Evolutionary conservation across 2,113 vertebrate species (phyloP).

Genomic region (Heterocephalus glaber): DNA sequence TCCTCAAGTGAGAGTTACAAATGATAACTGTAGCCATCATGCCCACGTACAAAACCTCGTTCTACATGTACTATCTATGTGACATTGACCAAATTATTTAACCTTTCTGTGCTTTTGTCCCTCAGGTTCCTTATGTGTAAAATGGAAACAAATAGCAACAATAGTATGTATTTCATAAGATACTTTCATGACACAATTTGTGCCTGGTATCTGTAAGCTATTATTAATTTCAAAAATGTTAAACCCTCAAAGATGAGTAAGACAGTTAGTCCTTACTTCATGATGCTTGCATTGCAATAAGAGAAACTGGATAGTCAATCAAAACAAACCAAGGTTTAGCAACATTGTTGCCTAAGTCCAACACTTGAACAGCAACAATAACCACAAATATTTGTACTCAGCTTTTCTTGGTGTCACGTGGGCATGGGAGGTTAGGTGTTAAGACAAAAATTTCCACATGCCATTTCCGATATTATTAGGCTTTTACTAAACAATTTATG

Average conservation of each 20-base stretch:
- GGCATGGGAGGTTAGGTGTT: not conserved
- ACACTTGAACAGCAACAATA: not conserved
- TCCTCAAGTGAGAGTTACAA: not conserved
- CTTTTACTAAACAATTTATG: not conserved
- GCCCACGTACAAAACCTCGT: not conserved
- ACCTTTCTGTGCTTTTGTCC: not conserved
- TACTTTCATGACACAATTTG: not conserved
- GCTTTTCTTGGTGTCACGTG: not conserved
- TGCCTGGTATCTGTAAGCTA: not conserved
- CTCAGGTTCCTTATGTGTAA: not conserved
- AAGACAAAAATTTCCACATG: not conserved
- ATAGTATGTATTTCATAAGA: not conserved
- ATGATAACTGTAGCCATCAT: not conserved
- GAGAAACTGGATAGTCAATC: not conserved
- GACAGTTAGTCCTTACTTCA: not conserved
- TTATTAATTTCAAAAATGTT: not conserved
- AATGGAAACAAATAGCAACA: not conserved
- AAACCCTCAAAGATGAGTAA: not conserved
- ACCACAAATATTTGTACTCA: not conserved
- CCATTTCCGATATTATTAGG: not conserved
- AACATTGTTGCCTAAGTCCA: not conserved
- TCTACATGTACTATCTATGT: not conserved
- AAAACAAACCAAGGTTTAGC: not conserved
- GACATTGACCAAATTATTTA: not conserved
- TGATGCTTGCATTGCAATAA: not conserved